These are phyloP conservation scores for Acrocephalus scirpaceus DNA, from an alignment of 2,797 vertebrate species.

Conservation along the genomic window DNA sequence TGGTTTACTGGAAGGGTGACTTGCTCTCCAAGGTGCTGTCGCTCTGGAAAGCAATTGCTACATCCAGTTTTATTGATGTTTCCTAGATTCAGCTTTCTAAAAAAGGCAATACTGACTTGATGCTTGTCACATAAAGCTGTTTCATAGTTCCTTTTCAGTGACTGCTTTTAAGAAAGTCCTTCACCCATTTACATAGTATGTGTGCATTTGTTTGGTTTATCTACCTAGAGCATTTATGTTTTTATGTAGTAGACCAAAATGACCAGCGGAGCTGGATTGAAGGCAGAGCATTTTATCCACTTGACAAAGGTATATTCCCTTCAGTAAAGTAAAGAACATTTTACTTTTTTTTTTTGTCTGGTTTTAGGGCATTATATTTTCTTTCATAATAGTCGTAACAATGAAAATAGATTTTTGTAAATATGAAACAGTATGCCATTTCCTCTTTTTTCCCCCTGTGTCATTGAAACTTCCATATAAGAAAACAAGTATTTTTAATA, in stretches of 20 bases:
- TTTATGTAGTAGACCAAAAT: neutral
- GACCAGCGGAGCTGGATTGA: neutral
- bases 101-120: neutral
- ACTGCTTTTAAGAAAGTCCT: neutral
- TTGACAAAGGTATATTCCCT: neutral
- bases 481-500: neutral
- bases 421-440: neutral
- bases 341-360: neutral
- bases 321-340: neutral
- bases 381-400: neutral
- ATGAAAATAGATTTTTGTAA: neutral
- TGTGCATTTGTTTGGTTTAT: neutral
- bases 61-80: neutral
- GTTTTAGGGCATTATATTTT: neutral
- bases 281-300: neutral
- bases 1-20: neutral
- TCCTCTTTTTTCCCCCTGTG: neutral
- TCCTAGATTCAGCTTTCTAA: neutral
- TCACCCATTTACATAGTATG: neutral
- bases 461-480: neutral
- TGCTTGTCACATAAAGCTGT: neutral
- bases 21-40: conserved; percentile 18
- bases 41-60: neutral
- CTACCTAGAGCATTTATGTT: neutral
- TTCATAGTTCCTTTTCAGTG: neutral